Conservation (phyloP, 2,113 vertebrate genomes). For the Scolopax mira region DNA sequence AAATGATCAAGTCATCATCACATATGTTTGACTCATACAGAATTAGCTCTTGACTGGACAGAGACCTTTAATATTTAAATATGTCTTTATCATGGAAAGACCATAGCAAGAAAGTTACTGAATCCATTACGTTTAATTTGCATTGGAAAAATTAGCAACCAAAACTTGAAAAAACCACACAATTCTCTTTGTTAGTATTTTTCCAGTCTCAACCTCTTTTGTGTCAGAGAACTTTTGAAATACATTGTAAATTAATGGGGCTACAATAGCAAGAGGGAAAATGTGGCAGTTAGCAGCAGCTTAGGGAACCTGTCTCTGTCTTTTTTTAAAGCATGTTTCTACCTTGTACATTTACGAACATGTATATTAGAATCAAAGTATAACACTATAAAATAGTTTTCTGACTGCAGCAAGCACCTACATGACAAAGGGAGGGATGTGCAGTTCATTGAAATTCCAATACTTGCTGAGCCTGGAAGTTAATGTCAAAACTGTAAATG, state of each 20-base stretch:
- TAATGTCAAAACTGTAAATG: not conserved
- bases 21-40: fast-evolving
- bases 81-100: not conserved
- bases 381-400: not conserved
- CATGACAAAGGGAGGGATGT: not conserved
- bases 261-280: not conserved
- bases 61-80: not conserved
- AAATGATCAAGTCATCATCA: not conserved
- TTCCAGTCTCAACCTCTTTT: not conserved
- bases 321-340: not conserved
- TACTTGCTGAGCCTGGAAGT: not conserved
- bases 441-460: not conserved
- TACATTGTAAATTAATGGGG: not conserved
- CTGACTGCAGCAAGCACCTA: not conserved
- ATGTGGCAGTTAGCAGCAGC: not conserved
- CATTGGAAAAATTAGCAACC: not conserved
- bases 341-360: not conserved
- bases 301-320: not conserved
- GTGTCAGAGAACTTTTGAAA: not conserved
- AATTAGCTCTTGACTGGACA: fast-evolving
- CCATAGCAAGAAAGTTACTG: not conserved
- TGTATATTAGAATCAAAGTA: not conserved
- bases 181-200: not conserved
- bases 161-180: not conserved
- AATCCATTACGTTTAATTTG: not conserved